phyloP scores from a whole-genome alignment of 2,888 invertebrate species.

The Villa cingulata region DNA sequence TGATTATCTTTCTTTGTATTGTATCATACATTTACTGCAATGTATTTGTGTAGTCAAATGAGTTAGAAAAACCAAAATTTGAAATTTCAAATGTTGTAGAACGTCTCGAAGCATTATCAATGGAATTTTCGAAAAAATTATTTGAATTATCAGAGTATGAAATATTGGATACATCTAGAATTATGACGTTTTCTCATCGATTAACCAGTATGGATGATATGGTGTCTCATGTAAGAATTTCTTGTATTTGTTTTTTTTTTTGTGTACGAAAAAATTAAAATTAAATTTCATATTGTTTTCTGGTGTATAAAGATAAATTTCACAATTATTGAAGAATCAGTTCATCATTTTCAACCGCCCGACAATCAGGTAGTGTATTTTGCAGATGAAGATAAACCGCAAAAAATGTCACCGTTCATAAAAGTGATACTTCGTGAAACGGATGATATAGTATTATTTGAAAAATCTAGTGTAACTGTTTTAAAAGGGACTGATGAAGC shows the following conservation, averaged over 20 bases:
- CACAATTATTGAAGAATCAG: not conserved
- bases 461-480: conserved; percentile 48
- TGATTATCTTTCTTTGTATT: no score
- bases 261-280: no score
- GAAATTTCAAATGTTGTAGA: not conserved
- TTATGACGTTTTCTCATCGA: not conserved
- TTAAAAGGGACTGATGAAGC: conserved; percentile 47
- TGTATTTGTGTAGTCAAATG: no score
- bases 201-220: not conserved
- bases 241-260: not conserved
- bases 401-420: conserved; percentile 40
- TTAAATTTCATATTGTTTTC: not conserved
- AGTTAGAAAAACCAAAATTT: not conserved
- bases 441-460: conserved; percentile 48
- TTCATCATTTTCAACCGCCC: not conserved
- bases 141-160: not conserved
- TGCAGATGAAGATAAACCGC: not conserved
- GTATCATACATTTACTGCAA: no score
- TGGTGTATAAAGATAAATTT: not conserved
- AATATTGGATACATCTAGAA: not conserved
- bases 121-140: not conserved
- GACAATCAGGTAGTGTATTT: not conserved
- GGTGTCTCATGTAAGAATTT: not conserved
- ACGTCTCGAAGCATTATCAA: not conserved
- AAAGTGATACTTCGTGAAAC: conserved; percentile 53